Conservation (phyloP, 2,113 vertebrate species). For the Riparia riparia region DNA sequence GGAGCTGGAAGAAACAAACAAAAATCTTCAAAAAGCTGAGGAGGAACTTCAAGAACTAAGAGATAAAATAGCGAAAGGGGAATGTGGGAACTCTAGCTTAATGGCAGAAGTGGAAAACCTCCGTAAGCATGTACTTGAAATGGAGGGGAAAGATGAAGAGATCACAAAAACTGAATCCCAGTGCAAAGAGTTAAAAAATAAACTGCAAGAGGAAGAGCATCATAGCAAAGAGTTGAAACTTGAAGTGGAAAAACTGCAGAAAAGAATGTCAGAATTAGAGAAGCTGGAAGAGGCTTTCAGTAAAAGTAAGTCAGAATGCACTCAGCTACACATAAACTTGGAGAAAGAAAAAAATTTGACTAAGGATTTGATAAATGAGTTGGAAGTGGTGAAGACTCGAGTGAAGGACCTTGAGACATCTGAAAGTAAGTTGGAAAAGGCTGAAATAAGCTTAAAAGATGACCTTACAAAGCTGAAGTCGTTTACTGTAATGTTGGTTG, state of each 20-base stretch:
- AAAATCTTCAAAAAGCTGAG: conserved; percentile 86
- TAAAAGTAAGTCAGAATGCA: conserved; percentile 86
- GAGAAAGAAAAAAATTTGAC: conserved; percentile 88
- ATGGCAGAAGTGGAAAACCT: conserved; percentile 93
- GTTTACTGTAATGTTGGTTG: conserved; percentile 91
- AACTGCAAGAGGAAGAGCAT: conserved; percentile 88
- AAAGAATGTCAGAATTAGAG: conserved; percentile 91
- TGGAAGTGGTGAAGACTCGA: conserved; percentile 85
- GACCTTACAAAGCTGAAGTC: conserved; percentile 94
- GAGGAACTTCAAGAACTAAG: conserved; percentile 90
- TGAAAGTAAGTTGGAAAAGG: conserved; percentile 85
- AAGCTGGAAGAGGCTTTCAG: conserved; percentile 89
- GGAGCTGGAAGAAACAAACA: conserved; percentile 91
- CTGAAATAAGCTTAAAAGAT: conserved; percentile 88
- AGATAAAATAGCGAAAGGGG: conserved; percentile 91
- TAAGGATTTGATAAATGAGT: conserved; percentile 85
- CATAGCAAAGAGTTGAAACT: conserved; percentile 86
- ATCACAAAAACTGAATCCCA: conserved; percentile 91
- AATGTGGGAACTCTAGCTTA: conserved; percentile 88
- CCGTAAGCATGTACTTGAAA: conserved; percentile 91
- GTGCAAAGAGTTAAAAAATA: conserved; percentile 89
- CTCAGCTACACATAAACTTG: conserved; percentile 84
- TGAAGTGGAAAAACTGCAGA: conserved; percentile 92
- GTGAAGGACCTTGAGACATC: conserved; percentile 88
- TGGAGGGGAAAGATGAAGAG: conserved; percentile 98